A percentile compares a stretch with the other conserved stretches of the same genome.
Evolutionary conservation across 2,888 invertebrate species (phyloP).

Genomic region (Hydroisotoma schaefferi): DNA sequence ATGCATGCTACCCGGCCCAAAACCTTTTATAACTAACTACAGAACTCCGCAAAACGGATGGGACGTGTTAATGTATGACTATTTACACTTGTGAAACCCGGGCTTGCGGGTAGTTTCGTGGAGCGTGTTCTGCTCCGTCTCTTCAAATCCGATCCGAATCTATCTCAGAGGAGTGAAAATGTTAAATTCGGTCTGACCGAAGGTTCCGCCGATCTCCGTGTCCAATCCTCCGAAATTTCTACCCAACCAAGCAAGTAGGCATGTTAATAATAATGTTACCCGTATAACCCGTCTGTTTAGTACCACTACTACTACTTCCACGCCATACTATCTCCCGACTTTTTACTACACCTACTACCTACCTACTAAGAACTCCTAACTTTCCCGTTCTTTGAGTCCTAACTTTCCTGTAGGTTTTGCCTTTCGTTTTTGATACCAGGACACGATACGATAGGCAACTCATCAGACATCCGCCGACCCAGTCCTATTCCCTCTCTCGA

Average conservation of each 20-base stretch:
- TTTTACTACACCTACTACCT: too few species aligned
- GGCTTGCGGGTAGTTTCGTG: neutral
- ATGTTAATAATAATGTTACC: neutral
- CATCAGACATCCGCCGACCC: too few species aligned
- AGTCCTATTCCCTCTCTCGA: too few species aligned
- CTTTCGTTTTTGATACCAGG: too few species aligned
- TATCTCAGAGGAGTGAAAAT: neutral
- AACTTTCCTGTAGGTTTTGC: too few species aligned
- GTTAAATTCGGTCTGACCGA: neutral
- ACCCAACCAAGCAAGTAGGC: neutral
- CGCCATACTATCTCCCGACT: too few species aligned
- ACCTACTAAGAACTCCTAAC: too few species aligned
- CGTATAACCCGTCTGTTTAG: too few species aligned
- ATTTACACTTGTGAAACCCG: conserved; percentile 8
- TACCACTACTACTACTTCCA: too few species aligned
- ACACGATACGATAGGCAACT: too few species aligned
- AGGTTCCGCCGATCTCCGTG: neutral
- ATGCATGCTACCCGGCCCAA: too few species aligned
- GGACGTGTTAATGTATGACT: conserved; percentile 6
- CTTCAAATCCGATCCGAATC: neutral
- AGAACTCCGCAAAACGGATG: neutral
- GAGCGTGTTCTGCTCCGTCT: conserved; percentile 2
- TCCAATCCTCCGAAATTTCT: neutral
- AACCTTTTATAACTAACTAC: neutral
- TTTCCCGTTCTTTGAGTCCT: neutral